Percentiles rank a stretch among this genome's conserved stretches.
Conservation (phyloP, 2,113 vertebrate species). For the Pogonocichla stellata region DNA sequence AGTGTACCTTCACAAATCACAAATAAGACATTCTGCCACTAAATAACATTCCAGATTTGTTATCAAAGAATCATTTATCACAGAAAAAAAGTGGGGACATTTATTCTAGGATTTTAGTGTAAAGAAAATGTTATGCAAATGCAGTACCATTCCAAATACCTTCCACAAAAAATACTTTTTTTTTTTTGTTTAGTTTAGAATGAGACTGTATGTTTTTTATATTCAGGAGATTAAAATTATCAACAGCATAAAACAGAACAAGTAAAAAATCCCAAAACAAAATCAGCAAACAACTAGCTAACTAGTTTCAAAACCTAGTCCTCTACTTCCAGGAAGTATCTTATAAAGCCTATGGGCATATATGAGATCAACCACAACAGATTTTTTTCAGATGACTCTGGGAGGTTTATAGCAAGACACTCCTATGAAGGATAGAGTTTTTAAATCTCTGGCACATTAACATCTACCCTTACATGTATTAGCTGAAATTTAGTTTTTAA, state of each 20-base stretch:
- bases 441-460: not conserved
- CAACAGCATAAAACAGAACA: not conserved
- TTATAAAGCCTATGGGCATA: not conserved
- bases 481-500: not conserved
- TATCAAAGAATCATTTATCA: not conserved
- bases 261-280: accelerated
- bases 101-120: not conserved
- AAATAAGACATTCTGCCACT: not conserved
- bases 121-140: not conserved
- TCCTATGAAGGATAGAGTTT: not conserved
- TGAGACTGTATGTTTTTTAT: not conserved
- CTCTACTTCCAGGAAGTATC: not conserved
- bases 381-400: not conserved
- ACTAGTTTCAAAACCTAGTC: not conserved
- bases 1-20: not conserved
- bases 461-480: not conserved
- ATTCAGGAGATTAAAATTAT: not conserved
- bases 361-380: not conserved
- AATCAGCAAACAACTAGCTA: not conserved
- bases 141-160: accelerated
- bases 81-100: not conserved
- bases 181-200: not conserved
- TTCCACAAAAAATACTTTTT: not conserved
- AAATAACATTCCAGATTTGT: not conserved
- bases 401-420: accelerated